Base-by-base conservation (phyloP, 64 coral and sea anemone genomes). In the Montipora capricornis region DNA sequence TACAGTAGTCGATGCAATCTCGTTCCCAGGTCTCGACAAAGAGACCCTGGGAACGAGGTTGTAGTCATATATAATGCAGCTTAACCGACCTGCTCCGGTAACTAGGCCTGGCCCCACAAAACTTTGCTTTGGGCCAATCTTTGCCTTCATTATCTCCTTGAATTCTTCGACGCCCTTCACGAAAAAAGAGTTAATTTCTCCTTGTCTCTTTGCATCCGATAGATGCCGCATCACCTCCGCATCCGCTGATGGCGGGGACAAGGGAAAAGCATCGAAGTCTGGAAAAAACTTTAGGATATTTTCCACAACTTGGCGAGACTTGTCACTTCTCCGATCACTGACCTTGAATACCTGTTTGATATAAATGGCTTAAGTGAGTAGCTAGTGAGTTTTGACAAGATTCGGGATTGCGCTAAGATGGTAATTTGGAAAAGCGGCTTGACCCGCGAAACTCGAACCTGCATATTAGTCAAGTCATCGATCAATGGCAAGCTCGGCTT, bases 221-320 rank as follows among this genome's bases (percentile, higher is more conserved):
- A 90, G 58, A 51, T 90, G 24, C 77, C 79, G 75, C 13, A 90
- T 49, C 2, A 90, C 75, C 20, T 79, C 57, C 14, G 88, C 53
- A 49, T 90, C 76, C 14, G 88, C 29, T 44, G 88, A 79, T 20
- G 88, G 88, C 8, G 76, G 75, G 44, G 57, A 79, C 15, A 90
- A 76, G 13, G 60, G 45, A 48, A 90, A 90, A 13, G 88, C 88
- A 52, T 90, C 88, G 16, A 90, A 90, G 57, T 78, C 76, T 17
- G 88, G 88, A 49, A 90, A 90, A 60, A 58, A 79, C 74, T 77
- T 90, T 0, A 90, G 73, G 17, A 90, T 90, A 53, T 78, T 90
- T 20, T 90, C 76, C 3, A 79, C 88, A 5, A 90, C 88, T 60
- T 80, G n/a, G 79, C 48, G 88, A 67, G 88, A 60, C 64, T 90